Percentiles rank a stretch among this genome's conserved stretches.
These are phyloP conservation scores for Camarhynchus parvulus DNA, from an alignment of 2,113 vertebrate species.

Conservation along the genomic window DNA sequence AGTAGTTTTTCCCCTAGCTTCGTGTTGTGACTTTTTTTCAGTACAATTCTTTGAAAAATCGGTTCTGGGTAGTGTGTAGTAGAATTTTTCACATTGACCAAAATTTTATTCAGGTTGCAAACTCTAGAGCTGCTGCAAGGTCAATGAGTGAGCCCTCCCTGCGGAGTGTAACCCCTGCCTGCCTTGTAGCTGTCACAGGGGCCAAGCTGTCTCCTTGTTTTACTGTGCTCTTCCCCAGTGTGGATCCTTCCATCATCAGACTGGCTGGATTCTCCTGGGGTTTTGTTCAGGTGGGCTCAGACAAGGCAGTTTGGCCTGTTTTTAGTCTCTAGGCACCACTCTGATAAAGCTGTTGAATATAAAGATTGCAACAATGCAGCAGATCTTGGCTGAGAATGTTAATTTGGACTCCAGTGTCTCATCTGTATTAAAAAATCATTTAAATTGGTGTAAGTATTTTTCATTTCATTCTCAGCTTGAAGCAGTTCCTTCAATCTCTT, in stretches of 20 bases:
- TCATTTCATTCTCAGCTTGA: background rate
- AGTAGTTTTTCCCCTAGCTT: background rate
- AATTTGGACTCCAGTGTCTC: background rate
- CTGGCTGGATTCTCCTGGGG: background rate
- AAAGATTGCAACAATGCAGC: background rate
- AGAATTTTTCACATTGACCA: background rate
- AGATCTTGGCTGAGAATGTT: background rate
- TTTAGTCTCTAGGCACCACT: background rate
- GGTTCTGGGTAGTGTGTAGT: background rate
- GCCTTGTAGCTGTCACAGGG: background rate
- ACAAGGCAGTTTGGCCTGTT: background rate
- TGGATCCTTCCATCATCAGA: background rate
- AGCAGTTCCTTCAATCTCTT: background rate
- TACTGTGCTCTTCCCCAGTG: background rate
- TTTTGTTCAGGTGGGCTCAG: background rate
- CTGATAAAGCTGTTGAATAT: background rate
- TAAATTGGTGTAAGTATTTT: background rate
- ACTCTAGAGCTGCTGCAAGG: background rate
- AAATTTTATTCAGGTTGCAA: background rate
- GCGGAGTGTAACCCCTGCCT: background rate
- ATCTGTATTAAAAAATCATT: background rate
- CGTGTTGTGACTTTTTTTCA: background rate
- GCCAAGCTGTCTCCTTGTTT: background rate
- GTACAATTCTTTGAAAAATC: background rate
- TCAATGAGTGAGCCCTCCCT: background rate